phyloP scores from a whole-genome alignment of 2,888 invertebrate genomes.

The Nasonovia ribisnigri region DNA sequence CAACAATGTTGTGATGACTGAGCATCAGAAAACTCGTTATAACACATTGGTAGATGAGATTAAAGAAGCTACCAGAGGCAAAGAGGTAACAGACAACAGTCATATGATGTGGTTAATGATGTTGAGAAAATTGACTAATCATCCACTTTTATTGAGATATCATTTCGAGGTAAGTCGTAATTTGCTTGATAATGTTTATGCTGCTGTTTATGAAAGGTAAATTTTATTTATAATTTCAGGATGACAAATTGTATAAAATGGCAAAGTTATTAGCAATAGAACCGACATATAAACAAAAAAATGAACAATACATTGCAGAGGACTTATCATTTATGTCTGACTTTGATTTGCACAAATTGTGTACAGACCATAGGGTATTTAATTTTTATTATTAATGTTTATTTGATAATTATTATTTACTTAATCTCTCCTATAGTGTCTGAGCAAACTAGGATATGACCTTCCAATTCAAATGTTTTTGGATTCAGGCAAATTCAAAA shows the following conservation, averaged over 20 bases:
- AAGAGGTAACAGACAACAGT: constrained; percentile 72
- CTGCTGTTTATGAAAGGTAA: constrained; percentile 40
- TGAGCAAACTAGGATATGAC: constrained; percentile 72
- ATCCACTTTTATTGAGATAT: constrained; percentile 86
- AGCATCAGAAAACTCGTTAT: constrained; percentile 82
- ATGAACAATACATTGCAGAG: constrained; percentile 84
- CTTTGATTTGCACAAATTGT: constrained; percentile 88
- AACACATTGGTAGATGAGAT: constrained; percentile 79
- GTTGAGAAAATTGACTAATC: constrained; percentile 93
- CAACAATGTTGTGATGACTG: constrained; percentile 78
- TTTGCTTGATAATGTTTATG: not conserved
- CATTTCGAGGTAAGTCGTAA: constrained; percentile 73
- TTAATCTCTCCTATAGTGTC: constrained; percentile 72
- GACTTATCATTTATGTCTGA: constrained; percentile 91
- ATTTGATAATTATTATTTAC: constrained; percentile 24
- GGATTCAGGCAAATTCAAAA: constrained; percentile 88
- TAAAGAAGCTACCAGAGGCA: constrained; percentile 69
- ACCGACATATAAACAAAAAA: constrained; percentile 81
- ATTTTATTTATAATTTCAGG: constrained; percentile 66
- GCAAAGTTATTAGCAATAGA: constrained; percentile 79
- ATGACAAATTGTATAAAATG: constrained; percentile 73
- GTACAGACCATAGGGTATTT: constrained; percentile 77
- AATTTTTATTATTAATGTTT: constrained; percentile 25
- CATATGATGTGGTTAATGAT: constrained; percentile 91
- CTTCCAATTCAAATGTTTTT: constrained; percentile 81